Conservation (phyloP, 2,797 vertebrate genomes). For the Periophthalmus magnuspinnatus region DNA sequence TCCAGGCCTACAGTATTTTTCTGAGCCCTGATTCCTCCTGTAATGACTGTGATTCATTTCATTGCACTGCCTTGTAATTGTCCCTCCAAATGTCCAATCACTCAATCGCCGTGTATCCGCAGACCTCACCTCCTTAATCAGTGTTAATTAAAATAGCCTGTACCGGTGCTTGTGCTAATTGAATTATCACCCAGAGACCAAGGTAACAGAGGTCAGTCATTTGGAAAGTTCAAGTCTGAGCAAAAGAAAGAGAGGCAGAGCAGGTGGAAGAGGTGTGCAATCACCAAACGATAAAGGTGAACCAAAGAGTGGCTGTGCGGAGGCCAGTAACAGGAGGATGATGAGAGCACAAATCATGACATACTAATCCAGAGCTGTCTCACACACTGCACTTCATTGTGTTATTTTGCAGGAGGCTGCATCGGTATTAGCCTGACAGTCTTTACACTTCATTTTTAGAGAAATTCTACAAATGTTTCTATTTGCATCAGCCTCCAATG, state of each 20-base stretch:
- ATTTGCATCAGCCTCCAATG: neutral
- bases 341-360: slow-evolving; percentile 36
- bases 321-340: slow-evolving; percentile 25
- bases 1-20: slow-evolving; percentile 12
- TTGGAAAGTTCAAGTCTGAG: slow-evolving; percentile 25
- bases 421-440: slow-evolving; percentile 29
- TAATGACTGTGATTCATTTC: slow-evolving; percentile 32
- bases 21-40: slow-evolving; percentile 15
- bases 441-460: slow-evolving; percentile 29
- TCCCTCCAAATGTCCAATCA: slow-evolving; percentile 53
- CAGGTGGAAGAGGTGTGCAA: slow-evolving; percentile 10
- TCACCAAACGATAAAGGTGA: slow-evolving; percentile 6
- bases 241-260: neutral
- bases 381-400: slow-evolving; percentile 30
- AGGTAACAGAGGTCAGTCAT: slow-evolving; percentile 46
- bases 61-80: slow-evolving; percentile 36
- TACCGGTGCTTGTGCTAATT: slow-evolving; percentile 48
- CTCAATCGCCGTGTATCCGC: slow-evolving; percentile 44
- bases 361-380: slow-evolving; percentile 43
- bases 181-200: slow-evolving; percentile 42
- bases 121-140: slow-evolving; percentile 62
- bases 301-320: slow-evolving; percentile 15
- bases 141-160: slow-evolving; percentile 60
- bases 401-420: slow-evolving; percentile 54
- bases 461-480: slow-evolving; percentile 15